A percentile compares a stretch with the other conserved stretches of the same genome.
These are phyloP conservation scores for Salminus brasiliensis DNA, from an alignment of 2,113 vertebrate species.

Conservation along the genomic window DNA sequence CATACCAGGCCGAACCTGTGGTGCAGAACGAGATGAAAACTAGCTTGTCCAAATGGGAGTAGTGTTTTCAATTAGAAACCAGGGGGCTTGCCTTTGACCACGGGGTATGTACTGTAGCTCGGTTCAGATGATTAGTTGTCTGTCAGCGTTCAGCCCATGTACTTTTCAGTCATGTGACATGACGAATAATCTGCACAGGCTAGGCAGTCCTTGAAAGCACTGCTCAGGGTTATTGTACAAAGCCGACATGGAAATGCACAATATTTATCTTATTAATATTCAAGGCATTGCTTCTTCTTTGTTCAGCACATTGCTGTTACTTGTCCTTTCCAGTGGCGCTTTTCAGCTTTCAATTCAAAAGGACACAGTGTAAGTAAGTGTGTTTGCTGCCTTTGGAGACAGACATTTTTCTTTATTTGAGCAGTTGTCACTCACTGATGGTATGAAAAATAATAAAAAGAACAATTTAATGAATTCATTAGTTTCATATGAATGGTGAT, in stretches of 20 bases:
- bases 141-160: neutral
- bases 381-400: neutral
- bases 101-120: neutral
- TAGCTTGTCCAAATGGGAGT: neutral
- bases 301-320: neutral
- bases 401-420: conserved; percentile 18
- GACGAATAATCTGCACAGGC: neutral
- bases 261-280: conserved; percentile 13
- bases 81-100: neutral
- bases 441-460: conserved; percentile 22
- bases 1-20: too few relatives aligned
- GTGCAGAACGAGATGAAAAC: too few relatives aligned
- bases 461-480: conserved; percentile 40
- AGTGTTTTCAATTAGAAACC: neutral
- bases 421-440: conserved; percentile 10
- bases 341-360: conserved; percentile 16
- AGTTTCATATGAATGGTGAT: conserved; percentile 45
- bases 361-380: neutral
- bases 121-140: conserved; percentile 1
- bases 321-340: neutral
- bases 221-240: conserved; percentile 3
- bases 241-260: neutral
- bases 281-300: conserved; percentile 19
- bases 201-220: conserved; percentile 6
- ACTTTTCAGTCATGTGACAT: neutral